A percentile compares a stretch with the other conserved stretches of the same genome.
These are phyloP conservation scores for Meteorus colon DNA, from an alignment of 2,888 invertebrate genomes.

Conservation along the genomic window DNA sequence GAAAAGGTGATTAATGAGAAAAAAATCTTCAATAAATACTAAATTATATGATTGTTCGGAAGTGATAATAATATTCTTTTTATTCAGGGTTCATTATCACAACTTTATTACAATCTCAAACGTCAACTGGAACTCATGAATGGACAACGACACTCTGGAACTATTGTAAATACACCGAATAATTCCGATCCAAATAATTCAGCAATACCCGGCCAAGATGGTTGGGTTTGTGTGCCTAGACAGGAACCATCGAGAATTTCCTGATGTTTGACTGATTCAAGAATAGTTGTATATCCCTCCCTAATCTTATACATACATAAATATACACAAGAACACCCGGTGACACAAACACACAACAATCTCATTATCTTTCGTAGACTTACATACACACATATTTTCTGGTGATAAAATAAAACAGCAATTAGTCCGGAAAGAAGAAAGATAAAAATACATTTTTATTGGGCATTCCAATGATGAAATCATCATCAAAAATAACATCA, in stretches of 20 bases:
- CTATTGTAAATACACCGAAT: constrained; percentile 32
- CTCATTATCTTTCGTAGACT: background rate
- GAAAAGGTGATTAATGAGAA: constrained; percentile 78
- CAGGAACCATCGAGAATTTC: constrained; percentile 65
- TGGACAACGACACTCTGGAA: constrained; percentile 66
- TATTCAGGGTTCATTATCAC: constrained; percentile 79
- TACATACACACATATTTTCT: background rate
- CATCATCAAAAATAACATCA: background rate
- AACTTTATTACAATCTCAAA: constrained; percentile 80
- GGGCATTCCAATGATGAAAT: background rate
- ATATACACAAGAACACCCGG: background rate
- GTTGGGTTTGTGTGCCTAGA: constrained; percentile 75
- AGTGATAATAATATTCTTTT: constrained; percentile 4
- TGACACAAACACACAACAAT: constrained; percentile 37
- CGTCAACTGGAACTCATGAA: constrained; percentile 78
- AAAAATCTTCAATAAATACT: constrained; percentile 42
- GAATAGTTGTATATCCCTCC: constrained; percentile 10
- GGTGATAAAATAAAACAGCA: background rate
- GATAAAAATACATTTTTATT: background rate
- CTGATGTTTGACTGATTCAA: constrained; percentile 50
- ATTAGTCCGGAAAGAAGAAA: background rate
- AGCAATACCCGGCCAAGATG: constrained; percentile 71
- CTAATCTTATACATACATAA: background rate
- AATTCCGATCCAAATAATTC: constrained; percentile 47
- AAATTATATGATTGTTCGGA: background rate